phyloP scores from a whole-genome alignment of 2,888 invertebrate species.

The Agapetus fuscipes region DNA sequence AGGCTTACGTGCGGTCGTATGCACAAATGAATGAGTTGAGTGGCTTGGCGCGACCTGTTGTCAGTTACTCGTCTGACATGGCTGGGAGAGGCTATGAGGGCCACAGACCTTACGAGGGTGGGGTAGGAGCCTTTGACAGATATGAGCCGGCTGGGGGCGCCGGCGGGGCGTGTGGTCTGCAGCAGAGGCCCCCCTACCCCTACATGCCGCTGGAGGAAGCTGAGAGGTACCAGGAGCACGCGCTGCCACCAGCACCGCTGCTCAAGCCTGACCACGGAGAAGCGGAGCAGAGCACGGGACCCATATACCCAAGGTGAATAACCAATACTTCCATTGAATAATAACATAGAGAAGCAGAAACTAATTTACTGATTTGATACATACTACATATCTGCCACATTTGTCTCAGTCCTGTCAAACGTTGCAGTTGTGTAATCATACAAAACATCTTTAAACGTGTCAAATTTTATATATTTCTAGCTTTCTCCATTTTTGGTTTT shows the following conservation, averaged over 20 bases:
- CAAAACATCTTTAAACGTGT: no score
- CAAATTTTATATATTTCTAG: no score
- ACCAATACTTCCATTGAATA: not conserved
- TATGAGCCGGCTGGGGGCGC: constrained; percentile 33
- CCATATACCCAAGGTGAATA: constrained; percentile 66
- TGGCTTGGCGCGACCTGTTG: constrained; percentile 23
- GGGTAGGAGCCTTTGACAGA: constrained; percentile 42
- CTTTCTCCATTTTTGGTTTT: no score
- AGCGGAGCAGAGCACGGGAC: constrained; percentile 57
- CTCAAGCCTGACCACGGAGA: constrained; percentile 63
- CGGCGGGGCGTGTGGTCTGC: constrained; percentile 24
- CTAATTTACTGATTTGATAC: not conserved
- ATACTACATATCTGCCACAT: no score
- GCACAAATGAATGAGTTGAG: constrained; percentile 53
- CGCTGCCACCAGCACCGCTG: constrained; percentile 43
- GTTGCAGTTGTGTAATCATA: no score
- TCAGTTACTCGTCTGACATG: constrained; percentile 20
- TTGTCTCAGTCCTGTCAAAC: no score
- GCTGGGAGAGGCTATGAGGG: constrained; percentile 31
- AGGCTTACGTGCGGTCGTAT: constrained; percentile 50
- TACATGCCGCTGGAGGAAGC: constrained; percentile 44
- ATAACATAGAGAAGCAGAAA: not conserved
- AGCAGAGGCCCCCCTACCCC: constrained; percentile 31
- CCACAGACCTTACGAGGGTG: constrained; percentile 42
- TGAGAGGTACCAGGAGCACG: constrained; percentile 49